phyloP scores from a whole-genome alignment of 2,797 vertebrate species.

The Acipenser oxyrinchus region DNA sequence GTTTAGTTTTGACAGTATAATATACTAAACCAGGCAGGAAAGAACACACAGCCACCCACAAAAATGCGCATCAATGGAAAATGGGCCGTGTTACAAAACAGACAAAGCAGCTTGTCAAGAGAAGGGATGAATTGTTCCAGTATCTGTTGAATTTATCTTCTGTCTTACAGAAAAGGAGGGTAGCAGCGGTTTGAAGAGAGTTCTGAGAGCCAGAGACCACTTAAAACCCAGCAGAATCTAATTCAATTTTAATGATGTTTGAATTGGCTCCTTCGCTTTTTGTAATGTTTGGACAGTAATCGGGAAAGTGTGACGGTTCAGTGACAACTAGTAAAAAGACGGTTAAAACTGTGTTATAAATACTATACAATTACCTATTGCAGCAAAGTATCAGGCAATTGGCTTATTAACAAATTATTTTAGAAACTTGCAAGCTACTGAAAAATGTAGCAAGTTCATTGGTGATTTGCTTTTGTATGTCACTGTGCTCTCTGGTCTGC shows the following conservation, averaged over 20 bases:
- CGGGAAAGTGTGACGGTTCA: too few relatives aligned
- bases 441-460: too few relatives aligned
- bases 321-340: too few relatives aligned
- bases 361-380: too few relatives aligned
- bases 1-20: too few relatives aligned
- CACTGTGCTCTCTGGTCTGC: too few relatives aligned
- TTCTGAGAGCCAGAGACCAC: neutral
- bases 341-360: too few relatives aligned
- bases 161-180: slow-evolving; percentile 9
- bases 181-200: neutral
- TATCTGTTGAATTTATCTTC: slow-evolving; percentile 14
- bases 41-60: slow-evolving; percentile 1
- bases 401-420: too few relatives aligned
- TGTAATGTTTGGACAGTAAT: neutral
- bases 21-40: too few relatives aligned
- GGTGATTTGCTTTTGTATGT: too few relatives aligned
- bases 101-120: slow-evolving; percentile 8
- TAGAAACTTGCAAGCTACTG: too few relatives aligned
- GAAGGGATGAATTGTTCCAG: slow-evolving; percentile 9
- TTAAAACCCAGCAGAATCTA: slow-evolving; percentile 7
- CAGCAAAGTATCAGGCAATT: too few relatives aligned
- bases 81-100: slow-evolving; percentile 15
- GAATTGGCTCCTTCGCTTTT: slow-evolving; percentile 8
- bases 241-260: slow-evolving; percentile 13
- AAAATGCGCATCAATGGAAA: slow-evolving; percentile 12